Conservation (phyloP, 2,797 vertebrate species). For the Pygocentrus nattereri region DNA sequence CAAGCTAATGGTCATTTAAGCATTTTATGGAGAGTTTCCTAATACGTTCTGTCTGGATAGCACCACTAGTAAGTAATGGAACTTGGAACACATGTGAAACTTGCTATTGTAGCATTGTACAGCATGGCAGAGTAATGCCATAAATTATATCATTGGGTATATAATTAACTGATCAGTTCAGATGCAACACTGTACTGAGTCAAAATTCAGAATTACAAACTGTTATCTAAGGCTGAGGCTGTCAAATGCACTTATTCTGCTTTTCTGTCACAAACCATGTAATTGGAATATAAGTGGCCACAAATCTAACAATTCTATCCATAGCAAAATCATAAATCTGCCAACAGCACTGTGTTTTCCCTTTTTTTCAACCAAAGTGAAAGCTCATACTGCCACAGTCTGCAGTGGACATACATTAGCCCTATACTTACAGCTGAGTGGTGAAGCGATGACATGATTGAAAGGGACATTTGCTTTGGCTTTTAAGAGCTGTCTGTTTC, state of each 20-base stretch:
- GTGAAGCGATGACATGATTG: constrained; percentile 55
- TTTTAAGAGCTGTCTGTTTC: constrained; percentile 62
- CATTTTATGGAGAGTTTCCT: too few species aligned
- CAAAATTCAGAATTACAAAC: constrained; percentile 23
- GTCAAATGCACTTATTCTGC: constrained; percentile 37
- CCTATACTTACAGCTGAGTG: constrained; percentile 58
- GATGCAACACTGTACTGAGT: constrained; percentile 30
- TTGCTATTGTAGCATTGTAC: background rate
- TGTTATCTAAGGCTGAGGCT: background rate
- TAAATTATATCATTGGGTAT: background rate
- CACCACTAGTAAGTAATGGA: too few species aligned
- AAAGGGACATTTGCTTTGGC: constrained; percentile 60
- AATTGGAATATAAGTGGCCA: constrained; percentile 34
- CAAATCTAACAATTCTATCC: constrained; percentile 23
- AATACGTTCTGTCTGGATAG: too few species aligned
- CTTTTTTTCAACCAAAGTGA: constrained; percentile 17
- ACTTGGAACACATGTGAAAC: too few species aligned
- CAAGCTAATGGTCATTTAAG: too few species aligned
- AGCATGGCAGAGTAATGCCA: background rate
- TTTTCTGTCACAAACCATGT: constrained; percentile 33
- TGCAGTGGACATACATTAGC: constrained; percentile 44
- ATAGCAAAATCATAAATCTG: constrained; percentile 37
- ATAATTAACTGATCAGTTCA: constrained; percentile 40
- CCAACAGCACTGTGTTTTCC: constrained; percentile 34
- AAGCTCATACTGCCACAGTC: constrained; percentile 35